These are phyloP conservation scores for Galago senegalensis DNA, from an alignment of 2,797 vertebrate genomes.

Conservation along the genomic window DNA sequence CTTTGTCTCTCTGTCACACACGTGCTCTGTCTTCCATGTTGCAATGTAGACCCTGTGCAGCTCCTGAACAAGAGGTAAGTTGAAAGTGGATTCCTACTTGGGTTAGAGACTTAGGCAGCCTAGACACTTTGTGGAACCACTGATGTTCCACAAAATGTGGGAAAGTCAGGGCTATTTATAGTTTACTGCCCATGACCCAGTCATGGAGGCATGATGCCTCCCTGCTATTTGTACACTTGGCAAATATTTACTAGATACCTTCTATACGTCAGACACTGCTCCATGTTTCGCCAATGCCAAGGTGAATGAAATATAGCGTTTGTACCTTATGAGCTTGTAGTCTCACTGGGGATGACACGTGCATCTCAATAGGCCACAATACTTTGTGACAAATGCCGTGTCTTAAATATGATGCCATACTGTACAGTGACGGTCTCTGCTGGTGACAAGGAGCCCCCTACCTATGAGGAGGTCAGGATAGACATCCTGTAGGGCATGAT, in stretches of 20 bases:
- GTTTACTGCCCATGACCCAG: neutral
- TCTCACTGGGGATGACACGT: neutral
- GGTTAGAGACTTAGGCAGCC: neutral
- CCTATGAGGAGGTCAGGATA: neutral
- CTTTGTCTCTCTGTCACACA: neutral
- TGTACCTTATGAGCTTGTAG: neutral
- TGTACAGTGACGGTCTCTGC: neutral
- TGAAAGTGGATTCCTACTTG: slow-evolving; percentile 1
- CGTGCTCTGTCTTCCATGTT: neutral
- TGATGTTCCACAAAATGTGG: neutral
- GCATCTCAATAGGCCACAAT: neutral
- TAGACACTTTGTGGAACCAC: neutral
- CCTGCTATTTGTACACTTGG: neutral
- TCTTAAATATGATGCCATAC: neutral
- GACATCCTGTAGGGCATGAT: neutral
- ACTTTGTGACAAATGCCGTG: neutral
- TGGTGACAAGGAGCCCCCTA: neutral
- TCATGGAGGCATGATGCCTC: neutral
- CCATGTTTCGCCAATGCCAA: neutral
- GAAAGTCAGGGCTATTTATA: neutral
- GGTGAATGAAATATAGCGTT: neutral
- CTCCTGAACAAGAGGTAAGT: neutral
- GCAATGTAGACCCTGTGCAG: neutral
- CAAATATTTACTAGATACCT: neutral
- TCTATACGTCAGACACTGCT: neutral